Percentiles rank a stretch among this genome's conserved stretches.
Evolutionary conservation across 2,797 vertebrate genomes (phyloP).

Genomic region (Staurois parvus): DNA sequence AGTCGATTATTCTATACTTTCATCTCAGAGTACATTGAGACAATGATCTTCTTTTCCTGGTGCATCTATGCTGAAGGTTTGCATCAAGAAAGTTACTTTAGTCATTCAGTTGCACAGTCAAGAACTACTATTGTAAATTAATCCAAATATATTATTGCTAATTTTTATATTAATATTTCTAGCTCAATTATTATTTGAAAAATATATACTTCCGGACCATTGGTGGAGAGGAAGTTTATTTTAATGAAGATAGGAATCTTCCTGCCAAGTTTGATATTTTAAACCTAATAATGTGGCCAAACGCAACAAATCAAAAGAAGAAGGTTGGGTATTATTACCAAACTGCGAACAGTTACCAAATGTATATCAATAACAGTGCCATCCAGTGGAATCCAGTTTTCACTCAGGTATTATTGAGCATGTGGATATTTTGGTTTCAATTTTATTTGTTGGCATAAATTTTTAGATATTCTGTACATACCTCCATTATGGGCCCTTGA

Average conservation of each 20-base stretch:
- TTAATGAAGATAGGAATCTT: background rate
- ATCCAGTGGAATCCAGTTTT: background rate
- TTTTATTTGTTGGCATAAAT: too few species aligned
- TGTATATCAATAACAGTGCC: background rate
- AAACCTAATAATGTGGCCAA: background rate
- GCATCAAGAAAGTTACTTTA: too few species aligned
- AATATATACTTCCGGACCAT: background rate
- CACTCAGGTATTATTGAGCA: background rate
- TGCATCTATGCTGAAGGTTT: too few species aligned
- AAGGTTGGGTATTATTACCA: background rate
- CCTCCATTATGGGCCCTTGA: too few species aligned
- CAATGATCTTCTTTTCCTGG: too few species aligned
- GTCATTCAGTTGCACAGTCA: too few species aligned
- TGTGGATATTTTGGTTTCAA: too few species aligned
- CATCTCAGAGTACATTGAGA: too few species aligned
- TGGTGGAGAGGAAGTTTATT: slow-evolving; percentile 4
- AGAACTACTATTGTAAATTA: too few species aligned
- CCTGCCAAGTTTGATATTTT: slow-evolving; percentile 1
- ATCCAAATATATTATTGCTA: too few species aligned
- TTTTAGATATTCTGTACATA: too few species aligned
- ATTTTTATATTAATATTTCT: background rate
- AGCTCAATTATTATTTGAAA: background rate
- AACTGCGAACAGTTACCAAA: background rate
- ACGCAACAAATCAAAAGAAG: background rate
- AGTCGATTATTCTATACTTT: too few species aligned